phyloP scores from a whole-genome alignment of 2,113 vertebrate genomes.

The Delphinus delphis region DNA sequence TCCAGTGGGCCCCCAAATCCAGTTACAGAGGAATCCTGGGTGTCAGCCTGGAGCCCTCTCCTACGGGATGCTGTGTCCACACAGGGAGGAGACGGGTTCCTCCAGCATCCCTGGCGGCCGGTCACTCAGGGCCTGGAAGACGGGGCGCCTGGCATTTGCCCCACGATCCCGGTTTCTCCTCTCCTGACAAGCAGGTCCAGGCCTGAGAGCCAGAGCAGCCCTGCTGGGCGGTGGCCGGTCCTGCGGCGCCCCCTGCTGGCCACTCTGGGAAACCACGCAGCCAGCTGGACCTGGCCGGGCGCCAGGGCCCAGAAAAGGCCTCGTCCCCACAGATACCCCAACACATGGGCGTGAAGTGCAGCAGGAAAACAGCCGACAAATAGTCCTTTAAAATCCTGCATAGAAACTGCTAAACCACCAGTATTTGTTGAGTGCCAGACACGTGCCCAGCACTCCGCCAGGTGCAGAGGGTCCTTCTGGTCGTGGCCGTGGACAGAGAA shows the following conservation, averaged over 20 bases:
- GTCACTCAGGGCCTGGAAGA: too few relatives aligned
- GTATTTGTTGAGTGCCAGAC: background rate
- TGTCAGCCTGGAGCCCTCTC: background rate
- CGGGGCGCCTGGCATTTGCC: background rate
- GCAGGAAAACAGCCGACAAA: background rate
- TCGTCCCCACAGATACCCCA: background rate
- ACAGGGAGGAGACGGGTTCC: background rate
- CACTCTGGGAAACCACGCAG: background rate
- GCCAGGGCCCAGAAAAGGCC: background rate
- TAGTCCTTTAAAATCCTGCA: background rate
- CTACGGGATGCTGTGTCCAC: background rate
- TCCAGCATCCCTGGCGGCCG: background rate
- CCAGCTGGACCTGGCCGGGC: fast-evolving
- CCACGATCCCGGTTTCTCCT: background rate
- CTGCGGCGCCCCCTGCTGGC: conserved; percentile 50
- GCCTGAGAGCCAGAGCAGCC: background rate
- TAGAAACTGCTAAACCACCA: background rate
- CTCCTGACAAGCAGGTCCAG: background rate
- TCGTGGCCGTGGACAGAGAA: background rate
- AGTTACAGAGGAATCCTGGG: background rate
- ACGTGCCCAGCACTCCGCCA: background rate
- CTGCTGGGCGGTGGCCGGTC: fast-evolving
- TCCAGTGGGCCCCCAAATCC: background rate
- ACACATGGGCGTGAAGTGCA: background rate
- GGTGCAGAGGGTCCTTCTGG: background rate